phyloP scores from a whole-genome alignment of 2,797 vertebrate genomes.

The Psittacula derbiana region DNA sequence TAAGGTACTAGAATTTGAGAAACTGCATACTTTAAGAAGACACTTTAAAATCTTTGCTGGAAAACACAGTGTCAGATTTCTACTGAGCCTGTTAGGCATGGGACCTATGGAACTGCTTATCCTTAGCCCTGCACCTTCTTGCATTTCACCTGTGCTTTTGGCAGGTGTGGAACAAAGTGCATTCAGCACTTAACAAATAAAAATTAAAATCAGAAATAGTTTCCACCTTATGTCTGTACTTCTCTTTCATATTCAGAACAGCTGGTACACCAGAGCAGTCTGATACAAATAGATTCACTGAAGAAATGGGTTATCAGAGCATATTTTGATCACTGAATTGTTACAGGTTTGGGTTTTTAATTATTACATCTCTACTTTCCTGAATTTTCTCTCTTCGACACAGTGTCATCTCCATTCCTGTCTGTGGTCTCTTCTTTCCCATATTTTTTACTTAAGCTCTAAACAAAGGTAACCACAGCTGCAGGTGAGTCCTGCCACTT shows the following conservation, averaged over 20 bases:
- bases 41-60: not conserved
- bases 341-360: too few species aligned
- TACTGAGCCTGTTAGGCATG: not conserved
- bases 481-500: not conserved
- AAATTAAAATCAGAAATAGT: not conserved
- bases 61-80: not conserved
- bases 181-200: not conserved
- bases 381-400: not conserved
- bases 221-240: not conserved
- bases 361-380: not conserved
- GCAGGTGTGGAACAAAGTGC: not conserved
- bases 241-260: not conserved
- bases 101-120: not conserved
- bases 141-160: not conserved
- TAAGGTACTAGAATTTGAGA: conserved; percentile 14
- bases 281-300: not conserved
- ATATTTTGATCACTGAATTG: not conserved
- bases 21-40: not conserved
- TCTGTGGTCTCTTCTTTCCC: not conserved
- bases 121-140: not conserved
- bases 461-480: not conserved
- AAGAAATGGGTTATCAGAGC: not conserved
- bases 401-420: not conserved
- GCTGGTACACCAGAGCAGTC: not conserved
- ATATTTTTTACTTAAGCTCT: not conserved